These are phyloP conservation scores for Trachymyrmex cornetzi DNA, from an alignment of 1,140 invertebrate species.

Conservation along the genomic window DNA sequence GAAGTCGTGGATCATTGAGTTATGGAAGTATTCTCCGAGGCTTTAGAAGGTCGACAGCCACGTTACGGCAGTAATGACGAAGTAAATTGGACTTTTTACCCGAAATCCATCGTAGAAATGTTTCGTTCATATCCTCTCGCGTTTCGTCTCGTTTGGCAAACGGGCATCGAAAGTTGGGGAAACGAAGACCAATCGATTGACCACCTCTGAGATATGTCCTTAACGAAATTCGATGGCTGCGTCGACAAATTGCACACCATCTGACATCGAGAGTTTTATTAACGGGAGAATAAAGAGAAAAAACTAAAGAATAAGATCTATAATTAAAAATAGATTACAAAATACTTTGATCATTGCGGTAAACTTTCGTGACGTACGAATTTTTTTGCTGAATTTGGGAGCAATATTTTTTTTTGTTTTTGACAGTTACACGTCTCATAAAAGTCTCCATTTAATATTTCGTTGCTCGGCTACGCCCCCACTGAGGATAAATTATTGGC, in stretches of 20 bases:
- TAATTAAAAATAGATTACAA: background rate
- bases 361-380: background rate
- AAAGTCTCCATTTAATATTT: constrained; percentile 23
- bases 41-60: constrained; percentile 22
- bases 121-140: constrained; percentile 22
- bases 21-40: constrained; percentile 45
- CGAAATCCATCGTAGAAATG: constrained; percentile 50
- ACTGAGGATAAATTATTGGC: constrained; percentile 28
- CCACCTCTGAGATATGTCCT: constrained; percentile 4
- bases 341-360: background rate
- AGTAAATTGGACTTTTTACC: constrained; percentile 49
- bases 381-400: constrained; percentile 16
- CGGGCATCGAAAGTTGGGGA: background rate
- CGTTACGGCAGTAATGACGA: constrained; percentile 54
- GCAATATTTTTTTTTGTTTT: constrained; percentile 18
- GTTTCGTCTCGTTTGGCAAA: background rate
- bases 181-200: constrained; percentile 17
- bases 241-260: constrained; percentile 51
- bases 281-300: background rate
- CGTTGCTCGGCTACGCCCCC: background rate
- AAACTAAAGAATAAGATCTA: background rate
- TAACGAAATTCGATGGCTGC: constrained; percentile 1
- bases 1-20: constrained; percentile 48
- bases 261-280: background rate
- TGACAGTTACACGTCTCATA: background rate